These are phyloP conservation scores for Luscinia megarhynchos DNA, from an alignment of 2,797 vertebrate genomes.

Conservation along the genomic window DNA sequence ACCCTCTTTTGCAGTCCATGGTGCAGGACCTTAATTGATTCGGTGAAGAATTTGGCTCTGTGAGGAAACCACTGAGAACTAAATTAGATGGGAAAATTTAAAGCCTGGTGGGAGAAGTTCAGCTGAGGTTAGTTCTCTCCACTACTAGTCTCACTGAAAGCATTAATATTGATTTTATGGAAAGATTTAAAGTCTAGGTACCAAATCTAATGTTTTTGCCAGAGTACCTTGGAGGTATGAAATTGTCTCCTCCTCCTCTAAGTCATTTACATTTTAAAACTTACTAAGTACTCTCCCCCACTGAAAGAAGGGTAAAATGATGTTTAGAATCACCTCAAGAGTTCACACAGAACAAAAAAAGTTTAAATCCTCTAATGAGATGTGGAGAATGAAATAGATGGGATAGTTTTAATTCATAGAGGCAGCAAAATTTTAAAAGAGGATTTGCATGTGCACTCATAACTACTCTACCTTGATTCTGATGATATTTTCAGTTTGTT, in stretches of 20 bases:
- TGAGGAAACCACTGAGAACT: not conserved
- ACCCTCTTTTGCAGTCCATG: not conserved
- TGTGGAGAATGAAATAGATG: not conserved
- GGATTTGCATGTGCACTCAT: not conserved
- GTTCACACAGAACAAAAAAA: not conserved
- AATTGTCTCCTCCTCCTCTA: not conserved
- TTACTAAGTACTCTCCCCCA: not conserved
- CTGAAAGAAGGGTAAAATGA: not conserved
- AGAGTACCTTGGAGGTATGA: not conserved
- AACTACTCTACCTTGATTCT: not conserved
- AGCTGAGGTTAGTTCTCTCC: constrained; percentile 21
- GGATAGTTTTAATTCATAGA: not conserved
- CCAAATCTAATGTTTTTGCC: not conserved
- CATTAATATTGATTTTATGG: constrained; percentile 42
- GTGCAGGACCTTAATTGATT: not conserved
- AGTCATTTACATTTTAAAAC: not conserved
- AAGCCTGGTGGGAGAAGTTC: not conserved
- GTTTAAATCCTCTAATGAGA: not conserved
- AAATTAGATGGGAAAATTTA: constrained; percentile 11
- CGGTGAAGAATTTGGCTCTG: not conserved
- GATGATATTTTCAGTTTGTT: not conserved
- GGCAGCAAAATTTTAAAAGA: not conserved
- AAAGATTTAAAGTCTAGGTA: not conserved
- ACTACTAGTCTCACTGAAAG: not conserved
- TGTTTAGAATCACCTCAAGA: not conserved